A percentile compares a stretch with the other conserved stretches of the same genome.
These are phyloP conservation scores for Phalanger gymnotis DNA, from an alignment of 2,797 vertebrate species.

Conservation along the genomic window DNA sequence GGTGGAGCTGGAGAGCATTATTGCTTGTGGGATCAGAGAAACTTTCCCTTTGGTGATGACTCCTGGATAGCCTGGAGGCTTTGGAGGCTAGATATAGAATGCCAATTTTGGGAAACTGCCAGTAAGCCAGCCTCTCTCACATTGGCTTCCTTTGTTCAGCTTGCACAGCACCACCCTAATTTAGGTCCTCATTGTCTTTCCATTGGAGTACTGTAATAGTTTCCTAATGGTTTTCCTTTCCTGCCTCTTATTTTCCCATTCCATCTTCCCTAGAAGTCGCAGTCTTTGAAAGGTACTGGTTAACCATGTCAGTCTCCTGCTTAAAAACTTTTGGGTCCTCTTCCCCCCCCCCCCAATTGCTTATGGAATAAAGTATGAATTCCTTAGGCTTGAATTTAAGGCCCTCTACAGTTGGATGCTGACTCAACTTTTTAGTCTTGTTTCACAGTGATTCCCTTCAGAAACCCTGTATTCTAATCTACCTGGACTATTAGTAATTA, in stretches of 20 bases:
- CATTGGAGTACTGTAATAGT: neutral
- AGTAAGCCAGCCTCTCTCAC: neutral
- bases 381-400: neutral
- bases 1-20: neutral
- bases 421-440: neutral
- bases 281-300: neutral
- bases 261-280: neutral
- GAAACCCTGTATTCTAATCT: neutral
- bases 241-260: neutral
- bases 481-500: neutral
- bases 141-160: neutral
- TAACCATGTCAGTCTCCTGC: neutral
- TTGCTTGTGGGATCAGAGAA: neutral
- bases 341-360: too few relatives aligned
- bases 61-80: neutral
- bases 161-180: neutral
- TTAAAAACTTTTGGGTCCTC: neutral
- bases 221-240: neutral
- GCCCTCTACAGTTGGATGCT: neutral
- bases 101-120: neutral
- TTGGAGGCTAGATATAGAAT: neutral
- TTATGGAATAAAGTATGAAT: neutral
- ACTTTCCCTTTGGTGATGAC: neutral
- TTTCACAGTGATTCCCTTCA: neutral
- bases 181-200: neutral